phyloP scores from a whole-genome alignment of 2,113 vertebrate genomes.

The Ptilorrhoa leucosticta region DNA sequence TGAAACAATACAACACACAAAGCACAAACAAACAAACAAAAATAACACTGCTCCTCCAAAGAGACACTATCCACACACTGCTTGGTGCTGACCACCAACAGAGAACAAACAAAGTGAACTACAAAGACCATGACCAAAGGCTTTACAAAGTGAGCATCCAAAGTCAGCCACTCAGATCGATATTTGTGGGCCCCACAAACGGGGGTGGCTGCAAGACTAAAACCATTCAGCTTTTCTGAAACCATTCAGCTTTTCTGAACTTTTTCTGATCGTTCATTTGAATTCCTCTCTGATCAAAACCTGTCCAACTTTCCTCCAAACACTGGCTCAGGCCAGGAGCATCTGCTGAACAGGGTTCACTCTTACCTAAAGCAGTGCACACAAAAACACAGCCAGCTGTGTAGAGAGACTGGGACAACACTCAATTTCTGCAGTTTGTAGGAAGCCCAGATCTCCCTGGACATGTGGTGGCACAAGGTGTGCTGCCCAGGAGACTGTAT shows the following conservation, averaged over 20 bases:
- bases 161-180: fast-evolving
- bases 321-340: not conserved
- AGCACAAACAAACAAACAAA: not conserved
- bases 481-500: not conserved
- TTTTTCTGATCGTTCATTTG: not conserved
- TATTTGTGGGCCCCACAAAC: not conserved
- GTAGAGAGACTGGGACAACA: not conserved
- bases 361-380: not conserved
- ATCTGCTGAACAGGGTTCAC: not conserved
- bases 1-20: not conserved
- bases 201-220: not conserved
- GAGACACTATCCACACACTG: not conserved
- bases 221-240: not conserved
- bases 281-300: not conserved
- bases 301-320: not conserved
- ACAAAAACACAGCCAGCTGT: not conserved
- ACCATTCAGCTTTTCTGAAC: not conserved
- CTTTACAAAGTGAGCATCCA: not conserved
- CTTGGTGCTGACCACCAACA: not conserved
- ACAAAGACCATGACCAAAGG: not conserved
- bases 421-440: fast-evolving
- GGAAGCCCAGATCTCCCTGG: not conserved
- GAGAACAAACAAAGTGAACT: not conserved
- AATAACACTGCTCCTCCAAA: not conserved
- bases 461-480: not conserved